Base-by-base conservation (phyloP, 64 coral and sea anemone genomes). In the Montipora cactus region DNA sequence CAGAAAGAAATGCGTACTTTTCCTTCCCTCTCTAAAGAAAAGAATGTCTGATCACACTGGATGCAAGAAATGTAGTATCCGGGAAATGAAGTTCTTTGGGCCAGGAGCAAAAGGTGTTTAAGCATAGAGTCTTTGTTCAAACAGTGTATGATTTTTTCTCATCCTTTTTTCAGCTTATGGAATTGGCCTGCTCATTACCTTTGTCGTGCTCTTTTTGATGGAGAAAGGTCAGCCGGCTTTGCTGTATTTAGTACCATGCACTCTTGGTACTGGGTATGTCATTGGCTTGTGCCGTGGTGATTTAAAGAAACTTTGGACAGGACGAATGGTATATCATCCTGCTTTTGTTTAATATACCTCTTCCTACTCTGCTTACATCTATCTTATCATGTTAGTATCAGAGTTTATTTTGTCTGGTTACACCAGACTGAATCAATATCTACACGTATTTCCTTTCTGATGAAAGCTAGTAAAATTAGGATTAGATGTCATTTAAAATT, bases 191-290 rank as follows among this genome's bases (percentile, higher is more conserved):
- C 49, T 99, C 3, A 79, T 99, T n/a, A 99, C 97, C 49, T 99
- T 99, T 92, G 92, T 93, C 15, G 93, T 95, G 19, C 74, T 99
- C 69, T 99, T 91, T 76, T 13, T 96, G 6, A 99, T 99, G 97
- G 90, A 96, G 75, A 59, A 94, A 94, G 97, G 97, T 10, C 97
- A 99, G 57, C 97, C 97, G 20, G 97, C 97, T 19, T 80, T 99
- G 44, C 19, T 99, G 2, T 99, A 99, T 80, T 77, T 99, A 12
- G 97, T 99, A 4, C 97, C 97, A 5, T 96, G 91, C 61, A 94
- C 91, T 10, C 70, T 99, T 51, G 52, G 57, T 44, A 99, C 97
- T 68, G 95, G 82, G 20, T 49, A 92, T 55, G 23, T 90, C 49
- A 96, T 99, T 64, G 95, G 89, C 69, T 88, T 68, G 50, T 47